These are phyloP conservation scores for Apamea anceps DNA, from an alignment of 2,888 invertebrate species.

Conservation along the genomic window DNA sequence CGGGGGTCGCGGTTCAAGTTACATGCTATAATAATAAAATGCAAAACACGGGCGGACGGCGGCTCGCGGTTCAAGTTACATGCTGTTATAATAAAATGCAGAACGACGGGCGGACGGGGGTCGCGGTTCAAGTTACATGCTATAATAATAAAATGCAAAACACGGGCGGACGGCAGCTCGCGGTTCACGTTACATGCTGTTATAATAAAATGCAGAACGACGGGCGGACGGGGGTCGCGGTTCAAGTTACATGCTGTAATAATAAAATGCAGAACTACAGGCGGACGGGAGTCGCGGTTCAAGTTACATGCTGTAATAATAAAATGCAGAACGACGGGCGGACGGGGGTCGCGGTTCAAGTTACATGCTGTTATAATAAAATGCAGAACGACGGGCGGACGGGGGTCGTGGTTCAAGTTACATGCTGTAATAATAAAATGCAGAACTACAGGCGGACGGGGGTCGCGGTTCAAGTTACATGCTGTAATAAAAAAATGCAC, in stretches of 20 bases:
- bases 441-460: no score
- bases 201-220: no score
- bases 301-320: background rate
- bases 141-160: no score
- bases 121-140: background rate
- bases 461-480: background rate
- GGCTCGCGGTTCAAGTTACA: background rate
- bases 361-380: conserved; percentile 1
- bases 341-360: background rate
- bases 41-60: no score
- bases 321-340: no score
- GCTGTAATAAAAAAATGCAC: conserved; percentile 49
- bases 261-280: no score
- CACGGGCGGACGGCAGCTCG: no score
- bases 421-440: conserved; percentile 2
- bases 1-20: background rate
- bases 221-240: no score
- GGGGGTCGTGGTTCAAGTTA: background rate
- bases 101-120: no score
- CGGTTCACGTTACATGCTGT: background rate
- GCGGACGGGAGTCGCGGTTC: no score
- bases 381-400: no score
- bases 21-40: conserved; percentile 1
- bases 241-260: background rate
- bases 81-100: background rate